Evolutionary conservation across 2,797 vertebrate species (phyloP).

Genomic region (Gambusia yucatana): DNA sequence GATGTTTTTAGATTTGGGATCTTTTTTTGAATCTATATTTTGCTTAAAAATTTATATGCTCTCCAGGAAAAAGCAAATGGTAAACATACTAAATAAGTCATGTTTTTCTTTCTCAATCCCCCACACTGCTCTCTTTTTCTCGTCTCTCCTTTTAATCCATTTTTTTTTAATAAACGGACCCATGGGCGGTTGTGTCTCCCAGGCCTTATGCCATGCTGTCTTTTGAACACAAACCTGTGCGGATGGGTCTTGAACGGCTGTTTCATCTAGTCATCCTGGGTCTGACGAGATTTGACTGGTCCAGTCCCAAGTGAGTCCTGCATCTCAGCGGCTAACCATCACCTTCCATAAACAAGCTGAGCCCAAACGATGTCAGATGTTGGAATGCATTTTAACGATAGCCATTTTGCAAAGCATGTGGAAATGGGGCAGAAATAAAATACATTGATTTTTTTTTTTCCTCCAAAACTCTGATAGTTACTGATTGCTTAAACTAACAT

Average conservation of each 20-base stretch:
- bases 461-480: constrained; percentile 27
- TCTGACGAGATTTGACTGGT: constrained; percentile 80
- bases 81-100: constrained; percentile 86
- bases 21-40: constrained; percentile 46
- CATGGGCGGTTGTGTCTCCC: constrained; percentile 69
- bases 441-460: not conserved
- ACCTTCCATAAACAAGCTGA: constrained; percentile 73
- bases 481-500: constrained; percentile 28
- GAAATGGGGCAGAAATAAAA: constrained; percentile 23
- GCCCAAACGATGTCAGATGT: constrained; percentile 67
- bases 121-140: constrained; percentile 33
- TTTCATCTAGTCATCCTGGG: constrained; percentile 78
- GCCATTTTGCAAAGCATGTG: constrained; percentile 41
- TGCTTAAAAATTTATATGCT: constrained; percentile 66
- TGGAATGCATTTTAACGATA: constrained; percentile 64
- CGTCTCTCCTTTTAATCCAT: constrained; percentile 36
- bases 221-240: constrained; percentile 79
- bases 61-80: constrained; percentile 76
- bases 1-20: constrained; percentile 61
- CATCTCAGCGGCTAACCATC: constrained; percentile 75
- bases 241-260: constrained; percentile 76
- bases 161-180: constrained; percentile 66
- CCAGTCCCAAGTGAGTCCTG: constrained; percentile 75
- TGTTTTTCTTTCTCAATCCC: constrained; percentile 67
- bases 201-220: constrained; percentile 73